phyloP scores from a whole-genome alignment of 2,797 vertebrate genomes.

The Falco peregrinus region DNA sequence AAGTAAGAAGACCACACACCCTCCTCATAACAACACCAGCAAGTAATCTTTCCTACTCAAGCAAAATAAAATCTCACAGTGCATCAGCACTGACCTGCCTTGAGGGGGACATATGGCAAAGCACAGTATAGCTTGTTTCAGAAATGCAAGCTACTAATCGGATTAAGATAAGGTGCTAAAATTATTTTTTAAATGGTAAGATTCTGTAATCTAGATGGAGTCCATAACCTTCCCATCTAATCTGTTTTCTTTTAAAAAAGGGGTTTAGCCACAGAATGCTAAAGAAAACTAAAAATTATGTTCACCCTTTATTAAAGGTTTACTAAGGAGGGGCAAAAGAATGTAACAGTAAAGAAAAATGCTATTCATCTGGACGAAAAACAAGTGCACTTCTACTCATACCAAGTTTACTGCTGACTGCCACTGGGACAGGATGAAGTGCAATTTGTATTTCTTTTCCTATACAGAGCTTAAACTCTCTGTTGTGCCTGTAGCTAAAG shows the following conservation, averaged over 20 bases:
- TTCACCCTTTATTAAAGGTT: not conserved
- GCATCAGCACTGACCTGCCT: not conserved
- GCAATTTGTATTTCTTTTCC: not conserved
- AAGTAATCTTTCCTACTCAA: not conserved
- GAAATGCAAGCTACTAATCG: not conserved
- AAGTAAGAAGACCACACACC: not conserved
- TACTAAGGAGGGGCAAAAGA: not conserved
- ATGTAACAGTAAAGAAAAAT: not conserved
- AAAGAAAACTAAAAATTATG: not conserved
- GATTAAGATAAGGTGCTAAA: not conserved
- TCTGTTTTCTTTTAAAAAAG: not conserved
- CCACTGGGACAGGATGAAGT: not conserved
- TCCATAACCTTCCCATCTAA: too few relatives aligned
- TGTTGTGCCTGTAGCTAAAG: not conserved
- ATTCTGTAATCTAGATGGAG: not conserved
- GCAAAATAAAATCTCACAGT: not conserved
- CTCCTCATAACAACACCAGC: not conserved
- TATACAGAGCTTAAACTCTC: not conserved
- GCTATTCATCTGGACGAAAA: not conserved
- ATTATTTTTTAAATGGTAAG: not conserved
- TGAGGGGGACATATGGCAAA: not conserved
- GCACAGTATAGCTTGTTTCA: not conserved
- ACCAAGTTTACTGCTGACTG: not conserved
- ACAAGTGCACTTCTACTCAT: not conserved
- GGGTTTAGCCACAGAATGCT: not conserved